Base-by-base conservation (phyloP, 2,113 vertebrate genomes). In the Nothocercus julius region DNA sequence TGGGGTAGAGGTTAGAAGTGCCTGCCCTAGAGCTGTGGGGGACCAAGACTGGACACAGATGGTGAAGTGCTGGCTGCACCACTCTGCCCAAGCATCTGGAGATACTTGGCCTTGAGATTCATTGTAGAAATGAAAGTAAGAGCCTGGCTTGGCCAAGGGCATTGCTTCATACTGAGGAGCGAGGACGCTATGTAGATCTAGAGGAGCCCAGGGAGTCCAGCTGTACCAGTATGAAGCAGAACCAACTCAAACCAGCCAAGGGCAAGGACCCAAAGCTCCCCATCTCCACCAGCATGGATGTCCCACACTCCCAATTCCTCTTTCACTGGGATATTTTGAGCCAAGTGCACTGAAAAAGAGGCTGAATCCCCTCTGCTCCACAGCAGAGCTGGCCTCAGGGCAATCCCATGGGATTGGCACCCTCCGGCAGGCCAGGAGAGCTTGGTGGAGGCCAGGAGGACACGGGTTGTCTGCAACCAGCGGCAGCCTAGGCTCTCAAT, bases 91-190 rank as follows among this genome's bases (percentile, higher is more conserved):
- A 72, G 47, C 11, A 36, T 75, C 51, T n/a, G 10, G 85, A 86
- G 84, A 17, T 28, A 30, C 36, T 84, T 56, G 77, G 36, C 40
- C 59, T n/a, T 27, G 74, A 72, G 22, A 18, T 6, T 1, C 1
- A 11, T 9, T 59, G 54, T 15, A 28, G 59, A 16, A 44, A 28
- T 25, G 70, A 82, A 49, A 67, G 51, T 6, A 17, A 40, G 56
- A 61, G 7, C 15, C 28, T 0, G 2, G 7, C 1, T 53, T 59
- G 21, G 10, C 3, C 44, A 2, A 8, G 17, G 53, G 18, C 17
- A 73, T 28, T 0, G 0, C 28, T 63, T 7, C 0, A 0, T 34
- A 7, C 19, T 13, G 5, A 34, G 21, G 27, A 75, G 21, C 8
- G 27, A 18, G 11, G 6, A 25, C n/a, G 19, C 27, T 63, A 58